Evolutionary conservation across 1,140 invertebrate species (phyloP).

Genomic region (Drosophila auraria): DNA sequence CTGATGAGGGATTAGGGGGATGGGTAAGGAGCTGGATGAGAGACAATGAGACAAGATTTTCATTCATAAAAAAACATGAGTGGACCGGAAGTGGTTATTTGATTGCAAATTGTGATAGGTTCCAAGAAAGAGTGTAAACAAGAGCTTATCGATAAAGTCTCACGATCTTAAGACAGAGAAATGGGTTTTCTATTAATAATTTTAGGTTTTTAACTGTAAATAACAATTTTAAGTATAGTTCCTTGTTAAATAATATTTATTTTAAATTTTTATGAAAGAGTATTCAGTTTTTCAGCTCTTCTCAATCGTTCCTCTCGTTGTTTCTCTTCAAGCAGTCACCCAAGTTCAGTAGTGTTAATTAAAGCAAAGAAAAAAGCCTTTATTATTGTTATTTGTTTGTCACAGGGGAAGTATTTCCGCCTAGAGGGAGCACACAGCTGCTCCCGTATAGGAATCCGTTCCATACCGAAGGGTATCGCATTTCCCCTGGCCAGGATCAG

Average conservation of each 20-base stretch:
- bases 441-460: background rate
- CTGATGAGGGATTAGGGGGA: constrained; percentile 53
- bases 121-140: constrained; percentile 21
- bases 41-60: constrained; percentile 51
- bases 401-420: constrained; percentile 65
- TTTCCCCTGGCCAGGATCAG: constrained; percentile 45
- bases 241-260: background rate
- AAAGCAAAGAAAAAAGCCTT: constrained; percentile 56
- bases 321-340: constrained; percentile 5
- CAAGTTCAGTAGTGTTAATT: constrained; percentile 81
- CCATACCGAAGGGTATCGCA: constrained; percentile 19
- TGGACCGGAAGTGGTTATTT: constrained; percentile 63
- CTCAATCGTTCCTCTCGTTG: background rate
- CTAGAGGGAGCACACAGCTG: constrained; percentile 46
- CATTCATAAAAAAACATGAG: constrained; percentile 51
- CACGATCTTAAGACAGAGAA: background rate
- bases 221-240: background rate
- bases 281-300: background rate
- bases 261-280: background rate
- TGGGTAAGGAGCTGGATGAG: constrained; percentile 35
- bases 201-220: too few relatives aligned
- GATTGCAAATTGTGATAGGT: constrained; percentile 54
- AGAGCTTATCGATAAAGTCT: background rate
- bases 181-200: background rate
- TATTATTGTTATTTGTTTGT: constrained; percentile 50